A percentile compares a stretch with the other conserved stretches of the same genome.
These are phyloP conservation scores for Brachionus calyciflorus DNA, from an alignment of 1,140 invertebrate species.

Conservation along the genomic window DNA sequence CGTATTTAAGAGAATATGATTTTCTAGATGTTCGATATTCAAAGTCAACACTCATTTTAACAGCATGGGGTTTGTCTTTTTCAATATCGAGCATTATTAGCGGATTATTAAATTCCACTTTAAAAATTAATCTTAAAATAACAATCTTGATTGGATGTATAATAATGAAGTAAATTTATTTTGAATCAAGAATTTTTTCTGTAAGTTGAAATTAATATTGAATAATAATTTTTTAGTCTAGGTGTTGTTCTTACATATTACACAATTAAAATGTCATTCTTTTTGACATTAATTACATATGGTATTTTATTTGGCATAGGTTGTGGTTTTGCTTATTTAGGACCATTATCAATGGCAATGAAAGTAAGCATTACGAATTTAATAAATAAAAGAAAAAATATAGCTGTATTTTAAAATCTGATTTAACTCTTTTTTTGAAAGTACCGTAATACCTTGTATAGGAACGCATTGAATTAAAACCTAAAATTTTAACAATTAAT, in stretches of 20 bases:
- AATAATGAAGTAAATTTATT: constrained; percentile 49
- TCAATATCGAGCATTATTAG: constrained; percentile 52
- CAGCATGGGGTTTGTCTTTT: constrained; percentile 49
- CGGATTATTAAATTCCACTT: constrained; percentile 52
- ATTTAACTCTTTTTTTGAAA: neutral
- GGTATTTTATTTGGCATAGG: constrained; percentile 55
- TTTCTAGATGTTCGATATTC: constrained; percentile 52
- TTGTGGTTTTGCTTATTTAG: constrained; percentile 59
- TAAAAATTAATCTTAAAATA: constrained; percentile 53
- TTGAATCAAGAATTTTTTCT: too few relatives aligned
- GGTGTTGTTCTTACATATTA: constrained; percentile 58
- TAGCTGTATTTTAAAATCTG: too few relatives aligned
- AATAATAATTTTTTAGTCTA: constrained; percentile 50
- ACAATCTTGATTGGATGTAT: constrained; percentile 53
- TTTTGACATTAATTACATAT: constrained; percentile 54
- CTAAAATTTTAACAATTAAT: too few relatives aligned
- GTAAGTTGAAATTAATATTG: neutral
- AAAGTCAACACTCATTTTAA: constrained; percentile 57
- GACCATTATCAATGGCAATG: constrained; percentile 59
- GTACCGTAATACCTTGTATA: too few relatives aligned
- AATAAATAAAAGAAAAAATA: too few relatives aligned
- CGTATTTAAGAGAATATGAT: constrained; percentile 55
- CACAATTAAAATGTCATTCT: constrained; percentile 56
- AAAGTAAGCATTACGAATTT: too few relatives aligned
- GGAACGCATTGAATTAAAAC: too few relatives aligned